Percentiles rank a stretch among this genome's conserved stretches.
These are phyloP conservation scores for Cyprinus carpio DNA, from an alignment of 2,113 vertebrate genomes.

Conservation along the genomic window DNA sequence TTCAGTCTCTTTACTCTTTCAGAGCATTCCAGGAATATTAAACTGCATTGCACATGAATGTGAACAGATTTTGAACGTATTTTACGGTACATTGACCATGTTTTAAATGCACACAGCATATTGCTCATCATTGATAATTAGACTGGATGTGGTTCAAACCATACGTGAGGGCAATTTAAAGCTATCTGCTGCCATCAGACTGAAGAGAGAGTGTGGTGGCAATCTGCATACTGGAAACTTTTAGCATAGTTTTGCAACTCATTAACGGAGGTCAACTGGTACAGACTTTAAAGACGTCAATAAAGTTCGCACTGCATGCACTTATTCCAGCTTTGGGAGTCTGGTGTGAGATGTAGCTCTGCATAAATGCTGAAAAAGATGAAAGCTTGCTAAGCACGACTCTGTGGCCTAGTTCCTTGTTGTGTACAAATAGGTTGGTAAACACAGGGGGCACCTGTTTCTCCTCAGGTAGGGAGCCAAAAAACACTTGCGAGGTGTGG, in stretches of 20 bases:
- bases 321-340: conserved; percentile 16
- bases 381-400: conserved; percentile 23
- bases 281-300: neutral
- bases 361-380: conserved; percentile 19
- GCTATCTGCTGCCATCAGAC: neutral
- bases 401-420: conserved; percentile 29
- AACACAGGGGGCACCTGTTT: conserved; percentile 54
- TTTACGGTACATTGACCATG: neutral
- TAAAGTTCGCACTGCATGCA: conserved; percentile 5
- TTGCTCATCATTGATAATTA: neutral
- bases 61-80: neutral
- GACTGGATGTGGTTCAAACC: neutral
- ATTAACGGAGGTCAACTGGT: neutral
- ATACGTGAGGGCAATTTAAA: neutral
- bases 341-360: conserved; percentile 26
- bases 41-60: neutral
- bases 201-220: neutral
- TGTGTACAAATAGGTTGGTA: conserved; percentile 12
- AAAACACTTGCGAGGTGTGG: neutral
- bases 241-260: conserved; percentile 2
- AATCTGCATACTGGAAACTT: neutral
- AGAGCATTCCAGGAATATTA: neutral
- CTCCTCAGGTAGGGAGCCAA: conserved; percentile 20
- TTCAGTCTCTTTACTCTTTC: neutral
- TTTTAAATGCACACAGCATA: neutral